Percentiles rank a stretch among this genome's conserved stretches.
phyloP scores from a whole-genome alignment of 2,888 invertebrate genomes.

The Drosophila pegasa region DNA sequence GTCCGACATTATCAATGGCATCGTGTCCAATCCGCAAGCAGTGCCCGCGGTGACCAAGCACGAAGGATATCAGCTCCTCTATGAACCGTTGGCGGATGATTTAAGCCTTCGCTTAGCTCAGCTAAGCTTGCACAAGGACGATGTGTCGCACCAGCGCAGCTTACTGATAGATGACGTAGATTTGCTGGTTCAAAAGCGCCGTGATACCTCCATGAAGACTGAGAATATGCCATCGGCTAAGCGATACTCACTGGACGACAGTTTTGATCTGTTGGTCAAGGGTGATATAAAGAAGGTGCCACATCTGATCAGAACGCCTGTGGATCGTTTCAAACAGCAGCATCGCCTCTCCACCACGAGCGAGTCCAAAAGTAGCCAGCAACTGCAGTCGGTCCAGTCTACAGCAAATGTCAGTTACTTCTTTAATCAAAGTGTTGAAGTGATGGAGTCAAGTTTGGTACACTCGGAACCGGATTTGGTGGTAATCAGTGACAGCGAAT shows the following conservation, averaged over 20 bases:
- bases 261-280: constrained; percentile 76
- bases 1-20: constrained; percentile 86
- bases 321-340: constrained; percentile 73
- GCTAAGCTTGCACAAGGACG: constrained; percentile 33
- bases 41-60: constrained; percentile 61
- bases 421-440: constrained; percentile 85
- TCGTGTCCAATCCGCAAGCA: constrained; percentile 79
- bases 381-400: not conserved
- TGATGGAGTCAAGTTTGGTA: constrained; percentile 85
- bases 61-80: constrained; percentile 73
- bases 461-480: constrained; percentile 32
- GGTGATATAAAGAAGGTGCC: constrained; percentile 31
- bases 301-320: constrained; percentile 52
- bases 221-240: constrained; percentile 47
- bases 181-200: constrained; percentile 63
- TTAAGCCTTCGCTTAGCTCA: constrained; percentile 57
- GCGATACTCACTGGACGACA: constrained; percentile 77
- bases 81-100: constrained; percentile 65
- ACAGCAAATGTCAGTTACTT: constrained; percentile 85
- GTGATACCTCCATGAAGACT: constrained; percentile 49
- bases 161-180: constrained; percentile 66
- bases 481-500: constrained; percentile 66
- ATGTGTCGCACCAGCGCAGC: constrained; percentile 12
- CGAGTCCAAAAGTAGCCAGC: not conserved
- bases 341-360: constrained; percentile 40